Evolutionary conservation across 1,140 invertebrate species (phyloP), one percentile per base, ranked within the genome.

Genomic region (Doryteuthis pealeii): DNA sequence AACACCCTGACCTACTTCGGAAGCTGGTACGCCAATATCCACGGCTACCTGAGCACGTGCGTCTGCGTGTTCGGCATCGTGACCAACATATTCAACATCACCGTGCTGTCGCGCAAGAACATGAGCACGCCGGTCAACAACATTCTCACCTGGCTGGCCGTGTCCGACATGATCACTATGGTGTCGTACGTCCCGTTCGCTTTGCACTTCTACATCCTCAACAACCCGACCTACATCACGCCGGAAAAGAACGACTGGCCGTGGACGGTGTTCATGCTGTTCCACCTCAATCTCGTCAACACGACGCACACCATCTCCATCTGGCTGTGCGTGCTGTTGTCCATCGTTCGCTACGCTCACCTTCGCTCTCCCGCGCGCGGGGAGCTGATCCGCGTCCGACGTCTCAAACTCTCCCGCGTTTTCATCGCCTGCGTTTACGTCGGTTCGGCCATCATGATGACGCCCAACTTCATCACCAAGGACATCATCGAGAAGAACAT

Each of bases 281-380:
- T 87, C 74, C 84, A 87, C 77, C 83, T 86, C 33, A 87, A 96
- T 79, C 95, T 96, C 82, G 88, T 90, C 14, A 87, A 89, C 91
- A 94, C 96, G 0, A 90, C 94, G 82, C 96, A 99, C 86, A 97
- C 96, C 0, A 94, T 97, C 49, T 96, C 95, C 0, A 97, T 97
- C 75, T 97, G 94, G 91, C 85, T 98, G 76, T 97, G 96, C 0
- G 93, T 98, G 0, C 94, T 94, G 2, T 86, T 98, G 67, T 95
- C 96, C 0, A 92, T 98, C 3, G 97, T 96, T 93, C 89, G 96
- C 3, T 98, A 95, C 84, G 92, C 97, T 8, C 94, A 95, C 0
- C 93, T 97, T 0, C 88, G 79, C 31, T 86, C 91, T 78, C 94
- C 94, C 0, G 93, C 94, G 73, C 90, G 90, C 66, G 91, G 79